phyloP scores from a whole-genome alignment of 2,888 invertebrate species.

The Octodonta nipae region DNA sequence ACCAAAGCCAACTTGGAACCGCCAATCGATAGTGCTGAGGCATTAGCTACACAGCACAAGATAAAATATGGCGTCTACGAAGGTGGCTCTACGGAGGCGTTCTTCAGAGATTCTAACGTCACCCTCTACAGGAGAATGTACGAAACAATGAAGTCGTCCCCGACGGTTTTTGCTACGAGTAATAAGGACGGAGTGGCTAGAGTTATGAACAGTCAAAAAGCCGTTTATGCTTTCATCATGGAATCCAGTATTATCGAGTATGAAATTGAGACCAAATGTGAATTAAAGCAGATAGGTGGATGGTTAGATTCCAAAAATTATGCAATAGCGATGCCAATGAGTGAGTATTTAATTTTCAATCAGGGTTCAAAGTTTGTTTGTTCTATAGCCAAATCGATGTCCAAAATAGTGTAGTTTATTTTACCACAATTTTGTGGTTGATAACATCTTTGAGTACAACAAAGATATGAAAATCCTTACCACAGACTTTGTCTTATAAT shows the following conservation, averaged over 20 bases:
- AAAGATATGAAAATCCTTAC: too few species aligned
- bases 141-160: conserved; percentile 62
- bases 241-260: conserved; percentile 93
- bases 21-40: conserved; percentile 80
- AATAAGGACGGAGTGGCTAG: conserved; percentile 79
- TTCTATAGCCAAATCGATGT: too few species aligned
- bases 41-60: conserved; percentile 83
- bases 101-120: conserved; percentile 57
- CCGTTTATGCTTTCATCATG: conserved; percentile 86
- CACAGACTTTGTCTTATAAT: too few species aligned
- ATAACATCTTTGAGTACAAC: too few species aligned
- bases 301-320: conserved; percentile 83
- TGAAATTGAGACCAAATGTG: conserved; percentile 70
- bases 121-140: conserved; percentile 24
- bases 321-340: conserved; percentile 80
- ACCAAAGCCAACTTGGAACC: conserved; percentile 79
- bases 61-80: conserved; percentile 81
- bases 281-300: conserved; percentile 66
- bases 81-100: conserved; percentile 79
- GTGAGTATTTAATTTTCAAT: too few species aligned
- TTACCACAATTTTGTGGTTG: too few species aligned
- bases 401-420: too few species aligned
- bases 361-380: too few species aligned
- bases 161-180: conserved; percentile 67
- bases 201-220: conserved; percentile 64